A percentile compares a stretch with the other conserved stretches of the same genome.
phyloP scores from a whole-genome alignment of 2,113 vertebrate species.

The Macroglossus sobrinus region DNA sequence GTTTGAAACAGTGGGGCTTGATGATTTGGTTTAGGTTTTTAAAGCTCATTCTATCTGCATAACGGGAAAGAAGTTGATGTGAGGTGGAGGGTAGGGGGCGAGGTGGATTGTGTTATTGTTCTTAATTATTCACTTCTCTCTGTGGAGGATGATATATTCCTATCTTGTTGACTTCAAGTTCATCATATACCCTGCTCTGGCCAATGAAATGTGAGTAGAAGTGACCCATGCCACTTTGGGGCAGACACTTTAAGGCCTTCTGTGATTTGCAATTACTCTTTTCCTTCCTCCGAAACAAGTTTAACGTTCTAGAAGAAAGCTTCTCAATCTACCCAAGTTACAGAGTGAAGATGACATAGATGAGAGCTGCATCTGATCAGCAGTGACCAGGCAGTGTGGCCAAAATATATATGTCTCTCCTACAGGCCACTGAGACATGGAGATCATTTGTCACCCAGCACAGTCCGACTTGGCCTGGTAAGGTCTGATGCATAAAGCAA shows the following conservation, averaged over 20 bases:
- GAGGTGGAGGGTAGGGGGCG: not conserved
- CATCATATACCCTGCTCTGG: not conserved
- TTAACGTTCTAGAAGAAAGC: not conserved
- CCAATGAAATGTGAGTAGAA: not conserved
- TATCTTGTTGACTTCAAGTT: not conserved
- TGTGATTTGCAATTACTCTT: not conserved
- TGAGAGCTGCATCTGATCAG: not conserved
- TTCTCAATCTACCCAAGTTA: not conserved
- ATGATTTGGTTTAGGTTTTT: not conserved
- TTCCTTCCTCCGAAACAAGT: not conserved
- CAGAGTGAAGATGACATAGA: not conserved
- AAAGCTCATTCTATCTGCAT: not conserved
- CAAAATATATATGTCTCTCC: not conserved
- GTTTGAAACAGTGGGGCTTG: not conserved
- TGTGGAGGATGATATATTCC: not conserved
- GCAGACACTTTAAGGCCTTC: not conserved
- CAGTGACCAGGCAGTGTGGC: not conserved
- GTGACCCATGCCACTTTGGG: not conserved
- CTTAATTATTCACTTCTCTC: not conserved
- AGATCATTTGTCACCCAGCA: not conserved
- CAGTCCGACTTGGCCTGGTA: not conserved
- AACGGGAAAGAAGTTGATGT: not conserved
- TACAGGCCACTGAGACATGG: not conserved
- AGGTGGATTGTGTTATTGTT: not conserved
- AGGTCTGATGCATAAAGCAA: not conserved